Percentiles rank a stretch among this genome's conserved stretches.
These are phyloP conservation scores for Tenualosa ilisha DNA, from an alignment of 2,797 vertebrate genomes.

Conservation along the genomic window DNA sequence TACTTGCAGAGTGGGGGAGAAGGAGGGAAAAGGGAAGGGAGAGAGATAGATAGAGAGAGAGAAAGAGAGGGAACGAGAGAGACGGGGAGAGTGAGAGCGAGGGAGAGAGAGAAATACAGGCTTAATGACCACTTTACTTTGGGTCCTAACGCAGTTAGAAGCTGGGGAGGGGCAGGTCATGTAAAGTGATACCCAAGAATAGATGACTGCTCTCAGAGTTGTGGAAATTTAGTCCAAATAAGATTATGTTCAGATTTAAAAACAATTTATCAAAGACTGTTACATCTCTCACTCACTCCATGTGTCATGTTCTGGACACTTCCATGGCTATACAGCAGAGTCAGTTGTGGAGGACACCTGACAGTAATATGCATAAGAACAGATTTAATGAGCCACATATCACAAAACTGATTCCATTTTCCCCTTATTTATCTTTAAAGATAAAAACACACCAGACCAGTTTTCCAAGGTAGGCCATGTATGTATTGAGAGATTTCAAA, in stretches of 20 bases:
- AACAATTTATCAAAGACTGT: conserved; percentile 66
- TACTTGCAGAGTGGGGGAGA: conserved; percentile 42
- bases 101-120: conserved; percentile 53
- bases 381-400: conserved; percentile 5
- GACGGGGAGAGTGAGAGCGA: conserved; percentile 34
- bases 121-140: conserved; percentile 84
- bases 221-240: conserved; percentile 64
- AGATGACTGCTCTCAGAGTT: conserved; percentile 68
- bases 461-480: neutral
- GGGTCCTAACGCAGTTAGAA: conserved; percentile 77
- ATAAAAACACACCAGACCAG: neutral
- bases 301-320: conserved; percentile 30
- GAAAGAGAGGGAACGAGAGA: neutral
- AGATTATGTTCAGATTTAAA: conserved; percentile 68
- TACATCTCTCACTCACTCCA: conserved; percentile 54
- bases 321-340: neutral
- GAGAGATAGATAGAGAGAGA: conserved; percentile 26
- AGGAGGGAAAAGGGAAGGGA: conserved; percentile 49
- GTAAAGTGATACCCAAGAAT: conserved; percentile 76
- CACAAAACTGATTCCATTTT: neutral
- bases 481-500: neutral
- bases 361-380: conserved; percentile 10
- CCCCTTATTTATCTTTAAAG: neutral
- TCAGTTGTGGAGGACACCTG: neutral
- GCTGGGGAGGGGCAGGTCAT: conserved; percentile 73